A percentile compares a stretch with the other conserved stretches of the same genome.
Evolutionary conservation across 2,888 invertebrate genomes (phyloP).

Genomic region (Nomada goodeniana): DNA sequence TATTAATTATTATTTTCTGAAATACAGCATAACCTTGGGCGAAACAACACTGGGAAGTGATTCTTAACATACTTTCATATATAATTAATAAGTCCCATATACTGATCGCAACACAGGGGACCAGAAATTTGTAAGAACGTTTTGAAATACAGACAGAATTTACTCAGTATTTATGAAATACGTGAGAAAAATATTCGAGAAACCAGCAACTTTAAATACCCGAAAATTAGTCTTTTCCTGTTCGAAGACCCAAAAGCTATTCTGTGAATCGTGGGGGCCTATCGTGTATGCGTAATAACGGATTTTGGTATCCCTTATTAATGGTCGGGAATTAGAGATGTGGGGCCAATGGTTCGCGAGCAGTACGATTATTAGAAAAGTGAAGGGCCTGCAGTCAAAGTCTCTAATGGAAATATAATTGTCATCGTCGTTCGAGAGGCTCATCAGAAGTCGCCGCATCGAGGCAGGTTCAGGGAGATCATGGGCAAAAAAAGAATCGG

Average conservation of each 20-base stretch:
- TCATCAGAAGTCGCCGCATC: conserved; percentile 40
- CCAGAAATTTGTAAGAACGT: background rate
- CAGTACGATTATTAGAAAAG: conserved; percentile 76
- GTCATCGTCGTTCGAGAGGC: conserved; percentile 65
- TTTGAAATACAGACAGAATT: too few relatives aligned
- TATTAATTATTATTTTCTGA: too few relatives aligned
- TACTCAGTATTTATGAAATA: background rate
- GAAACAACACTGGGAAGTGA: too few relatives aligned
- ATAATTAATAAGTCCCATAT: too few relatives aligned
- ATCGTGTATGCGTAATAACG: conserved; percentile 64
- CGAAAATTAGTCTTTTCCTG: conserved; percentile 48
- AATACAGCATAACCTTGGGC: too few relatives aligned
- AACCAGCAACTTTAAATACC: conserved; percentile 29
- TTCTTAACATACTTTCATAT: too few relatives aligned
- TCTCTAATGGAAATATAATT: conserved; percentile 79
- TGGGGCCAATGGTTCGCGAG: conserved; percentile 71
- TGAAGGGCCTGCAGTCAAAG: conserved; percentile 68
- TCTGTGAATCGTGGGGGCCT: conserved; percentile 61
- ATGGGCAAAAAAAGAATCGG: conserved; percentile 24
- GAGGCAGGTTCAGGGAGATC: conserved; percentile 21
- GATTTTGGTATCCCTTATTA: conserved; percentile 72
- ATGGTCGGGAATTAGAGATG: conserved; percentile 75
- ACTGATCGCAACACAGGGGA: too few relatives aligned
- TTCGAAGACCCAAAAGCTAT: conserved; percentile 46
- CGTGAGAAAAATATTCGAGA: conserved; percentile 11